Evolutionary conservation across 2,797 vertebrate genomes (phyloP), one percentile per base, ranked within the genome.

Genomic region (Xenops minutus): DNA sequence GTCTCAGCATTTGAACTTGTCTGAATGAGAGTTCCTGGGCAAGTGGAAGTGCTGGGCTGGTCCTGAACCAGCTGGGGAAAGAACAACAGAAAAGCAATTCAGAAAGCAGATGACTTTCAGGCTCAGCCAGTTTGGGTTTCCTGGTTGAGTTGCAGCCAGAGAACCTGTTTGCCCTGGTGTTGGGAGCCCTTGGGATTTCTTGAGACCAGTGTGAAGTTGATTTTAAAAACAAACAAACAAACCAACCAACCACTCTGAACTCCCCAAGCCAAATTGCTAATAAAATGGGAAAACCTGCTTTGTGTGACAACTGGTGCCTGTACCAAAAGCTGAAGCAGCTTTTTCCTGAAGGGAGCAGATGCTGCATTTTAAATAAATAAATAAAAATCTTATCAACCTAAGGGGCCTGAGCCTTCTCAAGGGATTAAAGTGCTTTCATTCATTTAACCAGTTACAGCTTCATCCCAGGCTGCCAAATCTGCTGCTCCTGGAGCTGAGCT

Each of bases 391-490:
- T 94, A 79, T 89, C 73, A 82, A 69, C 48, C 73, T 95, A 91
- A 96, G 59, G 91, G 88, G 41, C 49, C 91, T 96, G 88, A 95
- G 80, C 58, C 96, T 94, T 92, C 92, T 95, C 86, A 94, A 93
- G 63, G 81, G 95, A 93, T 97, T 96, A 95, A 89, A 91, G 74
- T 85, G 91, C 92, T 91, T 96, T 93, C 92, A 63, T 93, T 96
- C 92, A 73, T 94, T 95, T 92, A 93, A 95, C 94, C 69, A 69
- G 89, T 94, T 96, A 89, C 63, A 76, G 92, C 95, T 85, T 71
- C 88, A 37, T 76, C 62, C 1, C 44, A 44, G 36, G 32, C 93
- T 95, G 95, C 83, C 93, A 94, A 72, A 86, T 92, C 88, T 95
- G 92, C 16, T 78, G 92, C 85, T 92, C 29, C 71, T 91, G 83